These are phyloP conservation scores for Sepiola atlantica DNA, from an alignment of 2,888 invertebrate species.

Conservation along the genomic window DNA sequence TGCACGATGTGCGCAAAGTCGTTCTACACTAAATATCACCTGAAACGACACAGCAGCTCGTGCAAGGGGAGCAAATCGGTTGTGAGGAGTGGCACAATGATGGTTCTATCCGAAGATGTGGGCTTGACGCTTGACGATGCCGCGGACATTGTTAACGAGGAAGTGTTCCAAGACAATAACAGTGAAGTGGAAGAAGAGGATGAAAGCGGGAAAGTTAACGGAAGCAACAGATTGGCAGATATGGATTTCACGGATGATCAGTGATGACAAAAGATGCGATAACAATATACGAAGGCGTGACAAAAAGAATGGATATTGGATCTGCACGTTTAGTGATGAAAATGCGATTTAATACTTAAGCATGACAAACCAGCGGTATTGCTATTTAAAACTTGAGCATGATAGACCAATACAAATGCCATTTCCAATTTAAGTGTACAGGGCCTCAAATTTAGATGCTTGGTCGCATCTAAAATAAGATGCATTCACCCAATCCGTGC, in stretches of 20 bases:
- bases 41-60: constrained; percentile 63
- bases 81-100: neutral
- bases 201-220: neutral
- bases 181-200: neutral
- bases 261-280: neutral
- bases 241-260: neutral
- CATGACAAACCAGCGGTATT: neutral
- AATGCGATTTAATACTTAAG: neutral
- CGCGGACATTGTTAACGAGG: neutral
- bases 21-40: constrained; percentile 66
- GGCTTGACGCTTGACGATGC: neutral
- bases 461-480: too few relatives aligned
- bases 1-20: constrained; percentile 64
- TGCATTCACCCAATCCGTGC: too few relatives aligned
- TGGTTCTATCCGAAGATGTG: neutral
- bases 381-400: neutral
- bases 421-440: too few relatives aligned
- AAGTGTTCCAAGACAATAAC: neutral
- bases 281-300: too few relatives aligned
- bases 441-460: too few relatives aligned
- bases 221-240: neutral
- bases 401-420: neutral
- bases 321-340: too few relatives aligned
- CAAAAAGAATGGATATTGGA: too few relatives aligned
- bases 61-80: constrained; percentile 58